Percentiles rank a stretch among this genome's conserved stretches.
Conservation (phyloP, 2,797 vertebrate species). For the Phaenicophaeus curvirostris region DNA sequence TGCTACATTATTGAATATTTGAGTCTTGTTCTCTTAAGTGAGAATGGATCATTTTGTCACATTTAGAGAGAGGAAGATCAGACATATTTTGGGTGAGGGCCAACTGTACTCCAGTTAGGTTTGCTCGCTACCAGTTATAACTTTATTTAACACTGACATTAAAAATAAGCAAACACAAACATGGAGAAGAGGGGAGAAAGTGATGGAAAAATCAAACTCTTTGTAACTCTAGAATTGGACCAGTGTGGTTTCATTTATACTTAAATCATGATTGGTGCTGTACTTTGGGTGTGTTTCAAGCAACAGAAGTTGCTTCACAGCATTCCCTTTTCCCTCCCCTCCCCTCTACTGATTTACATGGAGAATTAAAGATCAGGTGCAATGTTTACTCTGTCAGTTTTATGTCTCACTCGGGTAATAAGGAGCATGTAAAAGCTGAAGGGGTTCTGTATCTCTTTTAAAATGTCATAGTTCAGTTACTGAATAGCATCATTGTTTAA, state of each 20-base stretch:
- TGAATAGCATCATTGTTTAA: neutral
- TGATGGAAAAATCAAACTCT: neutral
- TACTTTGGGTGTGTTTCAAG: neutral
- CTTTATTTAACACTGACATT: neutral
- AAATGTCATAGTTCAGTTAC: neutral
- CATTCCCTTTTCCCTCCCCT: neutral
- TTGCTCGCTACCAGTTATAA: neutral
- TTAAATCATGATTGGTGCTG: neutral
- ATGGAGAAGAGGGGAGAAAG: neutral
- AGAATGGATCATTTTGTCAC: neutral
- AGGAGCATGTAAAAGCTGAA: neutral
- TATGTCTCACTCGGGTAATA: neutral
- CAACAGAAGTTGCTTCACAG: neutral
- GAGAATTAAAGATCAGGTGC: neutral
- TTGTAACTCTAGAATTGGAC: neutral
- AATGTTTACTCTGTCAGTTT: neutral
- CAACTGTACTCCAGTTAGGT: neutral
- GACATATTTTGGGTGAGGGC: too few relatives aligned
- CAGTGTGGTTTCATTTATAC: neutral
- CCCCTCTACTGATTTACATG: neutral
- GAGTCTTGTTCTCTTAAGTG: neutral
- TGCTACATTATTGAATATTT: neutral
- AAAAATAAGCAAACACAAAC: neutral
- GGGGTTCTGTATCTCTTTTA: neutral
- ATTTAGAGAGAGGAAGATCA: neutral